Percentiles rank a stretch among this genome's conserved stretches.
phyloP scores from a whole-genome alignment of 2,113 vertebrate species.

The Callospermophilus lateralis region DNA sequence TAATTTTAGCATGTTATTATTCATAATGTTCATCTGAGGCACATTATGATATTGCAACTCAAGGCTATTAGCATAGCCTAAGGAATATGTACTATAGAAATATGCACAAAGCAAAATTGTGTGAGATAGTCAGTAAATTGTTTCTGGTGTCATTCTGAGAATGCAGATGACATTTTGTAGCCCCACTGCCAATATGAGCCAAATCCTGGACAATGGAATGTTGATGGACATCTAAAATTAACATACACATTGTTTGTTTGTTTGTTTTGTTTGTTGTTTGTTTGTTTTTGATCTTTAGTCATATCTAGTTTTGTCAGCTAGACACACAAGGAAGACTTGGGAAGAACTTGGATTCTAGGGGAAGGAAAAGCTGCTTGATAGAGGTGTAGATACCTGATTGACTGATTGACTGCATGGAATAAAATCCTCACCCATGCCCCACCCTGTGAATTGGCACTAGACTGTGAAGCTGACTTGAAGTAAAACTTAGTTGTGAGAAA shows the following conservation, averaged over 20 bases:
- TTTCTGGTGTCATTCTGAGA: neutral
- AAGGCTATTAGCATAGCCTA: neutral
- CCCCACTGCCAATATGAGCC: accelerated
- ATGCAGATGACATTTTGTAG: neutral
- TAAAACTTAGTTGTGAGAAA: neutral
- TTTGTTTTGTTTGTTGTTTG: too few species aligned
- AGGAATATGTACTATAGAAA: neutral
- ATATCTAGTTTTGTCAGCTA: neutral
- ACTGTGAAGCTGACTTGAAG: neutral
- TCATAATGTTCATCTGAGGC: neutral
- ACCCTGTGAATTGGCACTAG: neutral
- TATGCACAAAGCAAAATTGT: neutral
- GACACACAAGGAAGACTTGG: neutral
- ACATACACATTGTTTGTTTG: neutral
- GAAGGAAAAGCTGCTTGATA: neutral
- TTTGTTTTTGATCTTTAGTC: neutral
- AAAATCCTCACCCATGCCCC: neutral
- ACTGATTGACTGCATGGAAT: neutral
- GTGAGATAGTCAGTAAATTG: neutral
- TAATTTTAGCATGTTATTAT: neutral
- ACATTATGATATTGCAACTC: neutral
- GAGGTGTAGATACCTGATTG: neutral
- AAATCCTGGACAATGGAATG: neutral
- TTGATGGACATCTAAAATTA: neutral
- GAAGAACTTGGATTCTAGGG: accelerated